Conservation (phyloP, 2,888 invertebrate species). For the Slavum lentiscoides region DNA sequence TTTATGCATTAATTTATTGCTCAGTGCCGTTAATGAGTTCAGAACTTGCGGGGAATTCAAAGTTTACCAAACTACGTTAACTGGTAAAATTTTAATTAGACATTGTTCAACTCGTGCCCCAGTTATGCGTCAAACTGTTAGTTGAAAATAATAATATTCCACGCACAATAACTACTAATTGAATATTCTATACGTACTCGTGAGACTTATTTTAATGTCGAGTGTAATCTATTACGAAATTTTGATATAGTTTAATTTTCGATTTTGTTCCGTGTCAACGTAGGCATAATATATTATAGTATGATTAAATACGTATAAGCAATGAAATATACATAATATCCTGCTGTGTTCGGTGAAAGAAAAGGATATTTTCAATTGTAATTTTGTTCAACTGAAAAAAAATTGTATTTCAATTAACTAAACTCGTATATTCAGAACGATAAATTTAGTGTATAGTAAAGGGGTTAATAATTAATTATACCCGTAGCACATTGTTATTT, state of each 20-base stretch:
- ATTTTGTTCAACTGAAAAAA: too few relatives aligned
- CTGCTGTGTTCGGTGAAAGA: too few relatives aligned
- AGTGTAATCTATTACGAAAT: neutral
- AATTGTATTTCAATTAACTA: too few relatives aligned
- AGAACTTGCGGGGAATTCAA: conserved; percentile 41
- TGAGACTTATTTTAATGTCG: neutral
- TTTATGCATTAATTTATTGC: conserved; percentile 41
- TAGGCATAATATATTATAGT: too few relatives aligned
- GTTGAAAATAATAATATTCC: conserved; percentile 2
- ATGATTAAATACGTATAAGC: too few relatives aligned
- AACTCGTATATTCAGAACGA: too few relatives aligned
- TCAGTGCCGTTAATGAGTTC: conserved; percentile 41
- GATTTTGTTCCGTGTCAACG: too few relatives aligned
- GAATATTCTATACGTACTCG: neutral
- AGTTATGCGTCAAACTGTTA: neutral
- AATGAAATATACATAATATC: too few relatives aligned
- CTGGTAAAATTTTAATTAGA: conserved; percentile 42
- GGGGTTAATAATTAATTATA: too few relatives aligned
- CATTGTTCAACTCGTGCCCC: conserved; percentile 8
- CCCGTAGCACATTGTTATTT: too few relatives aligned
- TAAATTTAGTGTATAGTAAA: too few relatives aligned
- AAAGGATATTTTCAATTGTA: too few relatives aligned
- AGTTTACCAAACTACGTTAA: conserved; percentile 29
- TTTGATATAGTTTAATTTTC: neutral
- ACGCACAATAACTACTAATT: neutral